Evolutionary conservation across 1,140 invertebrate genomes (phyloP), one percentile per base, ranked within the genome.

Genomic region (Andricus grossulariae): DNA sequence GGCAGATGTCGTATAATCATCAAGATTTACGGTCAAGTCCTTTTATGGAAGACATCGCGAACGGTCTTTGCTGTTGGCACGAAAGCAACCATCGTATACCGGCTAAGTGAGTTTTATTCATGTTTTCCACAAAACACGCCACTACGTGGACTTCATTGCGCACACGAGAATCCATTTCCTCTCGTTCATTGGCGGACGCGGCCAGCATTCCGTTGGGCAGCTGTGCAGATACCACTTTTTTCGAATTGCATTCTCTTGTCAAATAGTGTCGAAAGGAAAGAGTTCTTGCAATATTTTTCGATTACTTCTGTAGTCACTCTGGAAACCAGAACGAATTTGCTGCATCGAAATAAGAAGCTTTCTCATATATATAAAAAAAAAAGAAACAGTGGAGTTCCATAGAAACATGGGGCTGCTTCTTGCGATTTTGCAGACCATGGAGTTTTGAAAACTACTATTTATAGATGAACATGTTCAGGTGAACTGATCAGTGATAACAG

Each of bases 101-200:
- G 60, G 25, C 60, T 66, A 66, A 66, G 60, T 74, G 71, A 81
- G 72, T 81, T 81, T 81, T 78, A 81, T 81, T 81, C 80, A 81
- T 81, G 80, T 57, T 81, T 78, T 81, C 76, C 74, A 74, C 76
- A 81, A 81, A 78, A 77, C 78, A 76, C 71, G 71, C 70, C 45
- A 49, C 60, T 72, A 73, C 75, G 60, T 66, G 60, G 32, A 66
- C 60, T 45, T 66, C 60, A 16, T 39, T 39, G 60, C 60, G 60
- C 60, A 39, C 60, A 71, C 18, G 57, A 21, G 45, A 49, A 70
- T 51, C 39, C 19, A 25, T 15, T 21, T 71, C 50, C 55, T 50
- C 73, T 71, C 72, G 72, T 71, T 32, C 51, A n/a, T 72, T 50
- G 73, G 15, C 19, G 32, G 39, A 66, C 57, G 57, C 57, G 57